Conservation (phyloP, 1,140 invertebrate species). For the Chrysoperla carnea region DNA sequence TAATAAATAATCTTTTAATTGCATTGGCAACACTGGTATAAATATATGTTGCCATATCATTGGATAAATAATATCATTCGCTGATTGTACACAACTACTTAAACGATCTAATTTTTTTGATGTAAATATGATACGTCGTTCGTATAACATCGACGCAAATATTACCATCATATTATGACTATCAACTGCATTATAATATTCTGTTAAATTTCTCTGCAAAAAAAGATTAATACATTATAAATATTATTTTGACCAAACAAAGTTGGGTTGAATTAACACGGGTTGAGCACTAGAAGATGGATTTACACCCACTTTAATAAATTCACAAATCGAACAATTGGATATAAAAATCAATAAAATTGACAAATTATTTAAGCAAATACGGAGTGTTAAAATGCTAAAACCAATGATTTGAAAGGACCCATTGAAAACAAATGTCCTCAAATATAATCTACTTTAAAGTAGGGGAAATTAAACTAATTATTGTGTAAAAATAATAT, state of each 20-base stretch:
- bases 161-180: conserved; percentile 82
- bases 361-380: no score
- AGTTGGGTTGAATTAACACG: neutral
- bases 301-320: neutral
- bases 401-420: no score
- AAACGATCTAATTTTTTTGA: conserved; percentile 72
- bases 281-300: neutral
- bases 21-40: conserved; percentile 79
- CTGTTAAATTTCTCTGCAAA: conserved; percentile 80
- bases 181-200: conserved; percentile 91
- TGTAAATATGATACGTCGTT: conserved; percentile 78
- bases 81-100: conserved; percentile 85
- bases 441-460: no score
- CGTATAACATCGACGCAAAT: conserved; percentile 86
- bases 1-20: conserved; percentile 75
- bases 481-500: no score
- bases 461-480: no score
- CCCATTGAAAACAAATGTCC: no score
- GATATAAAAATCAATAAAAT: no score
- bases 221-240: no score
- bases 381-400: no score
- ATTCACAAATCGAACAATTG: conserved; percentile 1
- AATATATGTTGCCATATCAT: conserved; percentile 98
- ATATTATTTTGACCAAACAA: neutral
- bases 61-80: conserved; percentile 84